Percentiles rank a stretch among this genome's conserved stretches.
Conservation (phyloP, 2,888 invertebrate species). For the Noctua janthe region DNA sequence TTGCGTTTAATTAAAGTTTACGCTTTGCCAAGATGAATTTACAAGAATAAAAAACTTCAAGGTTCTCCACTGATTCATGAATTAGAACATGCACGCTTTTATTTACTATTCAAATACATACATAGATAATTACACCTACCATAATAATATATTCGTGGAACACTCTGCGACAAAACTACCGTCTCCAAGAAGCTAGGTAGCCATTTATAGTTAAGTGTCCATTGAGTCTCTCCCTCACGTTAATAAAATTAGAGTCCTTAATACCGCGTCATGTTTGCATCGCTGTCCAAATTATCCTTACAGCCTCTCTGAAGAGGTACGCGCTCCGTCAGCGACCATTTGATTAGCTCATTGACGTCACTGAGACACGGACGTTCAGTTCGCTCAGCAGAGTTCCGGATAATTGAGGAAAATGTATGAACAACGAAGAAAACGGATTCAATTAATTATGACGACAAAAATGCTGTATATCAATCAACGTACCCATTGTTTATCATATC, state of each 20-base stretch:
- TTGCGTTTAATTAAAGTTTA: too few relatives aligned
- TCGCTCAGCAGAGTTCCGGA: slow-evolving; percentile 22
- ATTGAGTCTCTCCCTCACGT: slow-evolving; percentile 57
- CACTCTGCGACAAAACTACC: too few relatives aligned
- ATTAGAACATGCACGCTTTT: too few relatives aligned
- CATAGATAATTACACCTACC: too few relatives aligned
- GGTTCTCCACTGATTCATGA: too few relatives aligned
- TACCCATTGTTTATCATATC: neutral
- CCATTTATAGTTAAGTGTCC: slow-evolving; percentile 8
- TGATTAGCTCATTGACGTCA: slow-evolving; percentile 71
- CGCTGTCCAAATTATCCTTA: slow-evolving; percentile 74
- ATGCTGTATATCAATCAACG: neutral
- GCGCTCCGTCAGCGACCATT: slow-evolving; percentile 71
- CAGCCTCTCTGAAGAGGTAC: slow-evolving; percentile 70
- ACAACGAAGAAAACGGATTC: neutral
- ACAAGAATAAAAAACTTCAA: too few relatives aligned
- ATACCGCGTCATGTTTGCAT: slow-evolving; percentile 71
- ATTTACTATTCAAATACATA: too few relatives aligned
- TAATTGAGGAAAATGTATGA: slow-evolving; percentile 47
- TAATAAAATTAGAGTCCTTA: slow-evolving; percentile 60
- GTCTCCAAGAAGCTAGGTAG: neutral
- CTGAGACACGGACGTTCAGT: slow-evolving; percentile 45
- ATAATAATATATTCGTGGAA: too few relatives aligned
- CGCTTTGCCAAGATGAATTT: too few relatives aligned
- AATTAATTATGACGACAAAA: slow-evolving; percentile 11